These are phyloP conservation scores for Hirudo medicinalis DNA, from an alignment of 1,140 invertebrate genomes.

Conservation along the genomic window DNA sequence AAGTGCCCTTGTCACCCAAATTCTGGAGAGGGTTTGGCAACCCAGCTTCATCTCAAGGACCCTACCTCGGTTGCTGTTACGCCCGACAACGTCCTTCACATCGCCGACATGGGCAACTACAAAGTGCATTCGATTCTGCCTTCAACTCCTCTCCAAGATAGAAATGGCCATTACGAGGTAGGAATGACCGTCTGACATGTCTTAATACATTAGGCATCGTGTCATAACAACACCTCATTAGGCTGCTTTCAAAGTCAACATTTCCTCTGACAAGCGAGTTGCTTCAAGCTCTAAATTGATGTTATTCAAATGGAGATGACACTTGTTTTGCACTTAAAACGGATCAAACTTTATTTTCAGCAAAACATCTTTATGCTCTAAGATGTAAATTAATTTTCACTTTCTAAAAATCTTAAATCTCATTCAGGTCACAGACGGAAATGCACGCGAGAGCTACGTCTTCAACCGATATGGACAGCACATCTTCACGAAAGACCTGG, in stretches of 20 bases:
- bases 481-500: slow-evolving; percentile 74
- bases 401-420: neutral
- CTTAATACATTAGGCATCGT: neutral
- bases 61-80: slow-evolving; percentile 75
- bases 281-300: neutral
- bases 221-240: neutral
- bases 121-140: slow-evolving; percentile 78
- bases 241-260: neutral
- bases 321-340: slow-evolving; percentile 47
- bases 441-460: slow-evolving; percentile 82
- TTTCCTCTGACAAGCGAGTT: too few relatives aligned
- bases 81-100: slow-evolving; percentile 74
- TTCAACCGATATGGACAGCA: slow-evolving; percentile 93
- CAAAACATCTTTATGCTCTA: neutral
- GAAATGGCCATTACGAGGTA: slow-evolving; percentile 79
- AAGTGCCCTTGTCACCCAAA: slow-evolving; percentile 31
- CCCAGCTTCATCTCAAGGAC: slow-evolving; percentile 83
- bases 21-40: slow-evolving; percentile 63
- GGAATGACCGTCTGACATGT: neutral
- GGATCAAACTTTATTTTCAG: neutral
- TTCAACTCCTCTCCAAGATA: slow-evolving; percentile 72
- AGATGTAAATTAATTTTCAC: neutral
- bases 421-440: slow-evolving; percentile 8
- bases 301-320: slow-evolving; percentile 47
- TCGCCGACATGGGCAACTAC: slow-evolving; percentile 68